These are phyloP conservation scores for Aurelia aurita DNA, from an alignment of 30 jellyfish, hydroid and myxozoan genomes.

Conservation along the genomic window DNA sequence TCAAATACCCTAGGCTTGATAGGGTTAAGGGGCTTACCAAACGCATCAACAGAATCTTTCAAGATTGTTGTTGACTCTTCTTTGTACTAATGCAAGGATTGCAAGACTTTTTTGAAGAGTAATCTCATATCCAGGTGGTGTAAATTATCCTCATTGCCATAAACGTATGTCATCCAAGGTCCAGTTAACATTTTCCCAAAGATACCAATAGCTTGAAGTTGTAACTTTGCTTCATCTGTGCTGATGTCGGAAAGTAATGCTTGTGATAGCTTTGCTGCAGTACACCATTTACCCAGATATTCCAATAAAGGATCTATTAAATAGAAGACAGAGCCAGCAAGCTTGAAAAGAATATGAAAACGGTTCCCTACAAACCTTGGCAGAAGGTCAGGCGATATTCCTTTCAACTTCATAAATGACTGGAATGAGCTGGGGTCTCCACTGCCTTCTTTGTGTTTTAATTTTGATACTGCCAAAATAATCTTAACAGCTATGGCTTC, in stretches of 20 bases:
- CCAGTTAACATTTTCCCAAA: conserved; percentile 17
- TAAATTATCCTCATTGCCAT: background rate
- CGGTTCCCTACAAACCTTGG: too few species aligned
- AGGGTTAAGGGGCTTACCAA: conserved; percentile 3
- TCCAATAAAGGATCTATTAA: too few species aligned
- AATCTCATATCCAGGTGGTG: background rate
- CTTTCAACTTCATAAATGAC: background rate
- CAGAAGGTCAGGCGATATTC: background rate
- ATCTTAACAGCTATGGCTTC: conserved; percentile 3
- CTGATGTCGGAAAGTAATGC: background rate
- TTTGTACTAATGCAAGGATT: background rate
- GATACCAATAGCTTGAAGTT: conserved; percentile 6
- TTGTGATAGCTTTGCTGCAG: background rate
- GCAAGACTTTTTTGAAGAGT: background rate
- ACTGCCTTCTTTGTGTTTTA: conserved; percentile 18
- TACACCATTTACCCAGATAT: background rate
- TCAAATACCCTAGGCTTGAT: too few species aligned
- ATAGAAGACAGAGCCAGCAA: too few species aligned
- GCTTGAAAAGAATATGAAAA: too few species aligned
- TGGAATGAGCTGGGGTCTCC: conserved; percentile 27
- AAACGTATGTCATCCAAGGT: conserved; percentile 16
- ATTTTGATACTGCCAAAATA: background rate
- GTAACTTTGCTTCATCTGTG: background rate
- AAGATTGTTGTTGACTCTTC: background rate
- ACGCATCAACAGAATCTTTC: background rate